phyloP scores from a whole-genome alignment of 2,113 vertebrate genomes.

The Prunella fulvescens region DNA sequence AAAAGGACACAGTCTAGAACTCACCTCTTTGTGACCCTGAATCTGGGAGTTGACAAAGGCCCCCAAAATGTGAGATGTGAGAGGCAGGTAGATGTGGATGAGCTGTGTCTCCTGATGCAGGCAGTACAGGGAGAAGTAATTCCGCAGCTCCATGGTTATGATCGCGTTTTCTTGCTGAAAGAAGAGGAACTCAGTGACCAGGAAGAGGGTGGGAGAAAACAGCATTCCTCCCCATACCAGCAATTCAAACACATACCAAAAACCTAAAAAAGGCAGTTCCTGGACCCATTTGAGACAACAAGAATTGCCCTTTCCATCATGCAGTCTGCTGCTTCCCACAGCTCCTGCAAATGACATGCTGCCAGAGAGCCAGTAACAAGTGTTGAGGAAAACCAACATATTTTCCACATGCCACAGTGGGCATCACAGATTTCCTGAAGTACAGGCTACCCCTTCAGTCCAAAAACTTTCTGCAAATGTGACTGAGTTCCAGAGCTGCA shows the following conservation, averaged over 20 bases:
- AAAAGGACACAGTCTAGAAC: neutral
- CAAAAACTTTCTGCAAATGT: neutral
- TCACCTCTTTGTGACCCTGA: conserved; percentile 94
- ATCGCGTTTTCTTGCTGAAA: conserved; percentile 93
- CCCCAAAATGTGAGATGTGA: conserved; percentile 90
- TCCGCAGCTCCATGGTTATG: conserved; percentile 93
- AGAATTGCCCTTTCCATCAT: neutral
- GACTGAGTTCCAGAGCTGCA: neutral
- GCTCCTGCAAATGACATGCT: neutral
- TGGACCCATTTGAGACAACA: neutral
- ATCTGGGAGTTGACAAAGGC: conserved; percentile 95
- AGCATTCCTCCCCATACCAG: neutral
- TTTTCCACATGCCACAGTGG: neutral
- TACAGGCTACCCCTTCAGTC: neutral
- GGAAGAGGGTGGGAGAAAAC: neutral
- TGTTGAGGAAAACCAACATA: accelerated
- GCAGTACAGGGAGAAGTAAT: conserved; percentile 95
- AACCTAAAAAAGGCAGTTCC: neutral
- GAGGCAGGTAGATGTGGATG: conserved; percentile 91
- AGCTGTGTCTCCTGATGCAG: conserved; percentile 97
- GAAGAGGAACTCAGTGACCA: neutral
- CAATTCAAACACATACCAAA: neutral
- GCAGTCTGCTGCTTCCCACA: neutral
- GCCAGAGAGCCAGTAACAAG: neutral
- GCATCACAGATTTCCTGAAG: neutral